Evolutionary conservation across 2,888 invertebrate genomes (phyloP).

Genomic region (Cactoblastis cactorum): DNA sequence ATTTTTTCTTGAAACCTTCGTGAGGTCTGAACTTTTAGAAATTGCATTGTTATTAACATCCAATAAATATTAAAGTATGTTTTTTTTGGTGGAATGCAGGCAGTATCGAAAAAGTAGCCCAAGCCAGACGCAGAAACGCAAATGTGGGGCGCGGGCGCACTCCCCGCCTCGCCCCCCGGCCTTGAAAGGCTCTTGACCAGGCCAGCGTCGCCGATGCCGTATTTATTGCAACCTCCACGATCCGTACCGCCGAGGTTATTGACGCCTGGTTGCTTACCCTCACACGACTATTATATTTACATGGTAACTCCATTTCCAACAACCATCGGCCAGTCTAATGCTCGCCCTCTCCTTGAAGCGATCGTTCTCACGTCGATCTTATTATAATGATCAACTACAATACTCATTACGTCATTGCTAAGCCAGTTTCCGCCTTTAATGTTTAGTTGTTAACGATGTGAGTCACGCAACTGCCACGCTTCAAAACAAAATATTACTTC

Average conservation of each 20-base stretch:
- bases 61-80: constrained; percentile 21
- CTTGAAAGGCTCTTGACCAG: constrained; percentile 80
- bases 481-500: constrained; percentile 47
- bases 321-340: constrained; percentile 41
- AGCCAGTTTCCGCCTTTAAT: constrained; percentile 74
- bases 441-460: constrained; percentile 69
- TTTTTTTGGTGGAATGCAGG: constrained; percentile 58
- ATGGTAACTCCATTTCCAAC: constrained; percentile 51
- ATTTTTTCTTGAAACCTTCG: constrained; percentile 45
- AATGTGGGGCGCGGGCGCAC: constrained; percentile 65
- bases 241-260: constrained; percentile 77
- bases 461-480: constrained; percentile 70
- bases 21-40: constrained; percentile 27
- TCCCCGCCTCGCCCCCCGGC: constrained; percentile 75
- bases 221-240: constrained; percentile 78
- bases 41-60: constrained; percentile 19
- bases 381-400: constrained; percentile 72
- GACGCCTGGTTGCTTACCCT: constrained; percentile 59
- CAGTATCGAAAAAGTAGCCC: constrained; percentile 55
- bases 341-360: constrained; percentile 65
- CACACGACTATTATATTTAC: constrained; percentile 53
- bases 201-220: constrained; percentile 71
- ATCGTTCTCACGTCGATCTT: constrained; percentile 73
- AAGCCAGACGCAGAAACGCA: constrained; percentile 61
- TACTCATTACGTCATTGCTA: constrained; percentile 74